Evolutionary conservation across 2,888 invertebrate species (phyloP), one percentile per base, ranked within the genome.

Genomic region (Trachelus troglodyta): DNA sequence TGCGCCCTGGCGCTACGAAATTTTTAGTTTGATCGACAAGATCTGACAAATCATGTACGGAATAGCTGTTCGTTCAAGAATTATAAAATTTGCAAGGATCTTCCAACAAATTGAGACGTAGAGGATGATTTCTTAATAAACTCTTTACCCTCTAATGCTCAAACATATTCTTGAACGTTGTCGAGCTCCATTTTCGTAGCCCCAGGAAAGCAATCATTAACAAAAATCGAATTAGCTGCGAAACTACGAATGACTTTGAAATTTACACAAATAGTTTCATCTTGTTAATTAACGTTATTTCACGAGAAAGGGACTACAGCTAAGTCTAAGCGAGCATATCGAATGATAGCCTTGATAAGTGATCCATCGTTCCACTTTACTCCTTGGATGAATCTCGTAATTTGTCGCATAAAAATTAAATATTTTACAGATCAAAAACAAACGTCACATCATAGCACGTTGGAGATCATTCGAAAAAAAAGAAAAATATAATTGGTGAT

Each of bases 351-450:
- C 15, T 6, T 35, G 69, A 73, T 69, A 68, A 31, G 12, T 69
- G 31, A 69, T 69, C 15, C 69, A n/a, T 31, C 30, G 69, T 40
- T 15, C 40, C 15, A 40, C 15, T 69, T 69, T 69, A 4, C 69
- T 33, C 31, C 30, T 69, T 33, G 33, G 33, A 30, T 11, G 33
- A 69, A 31, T 6, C 69, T 69, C 15, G 31, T 30, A 12, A 30
- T 80, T 81, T 86, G 56, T 83, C 77, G 74, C 79, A 77, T 83
- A 84, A 82, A 87, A 87, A 87, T 85, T 84, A 86, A 83, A 83
- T 85, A 84, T 82, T 83, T 85, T 85, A 87, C 83, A 86, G 80
- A 83, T 82, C 79, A 85, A 87, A 86, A 12, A 82, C 79, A 83
- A 86, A 85, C 81, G 81, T 82, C 80, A 75, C 85, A 34, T 85